Conservation (phyloP, 1,140 invertebrate genomes). For the Portunus trituberculatus region DNA sequence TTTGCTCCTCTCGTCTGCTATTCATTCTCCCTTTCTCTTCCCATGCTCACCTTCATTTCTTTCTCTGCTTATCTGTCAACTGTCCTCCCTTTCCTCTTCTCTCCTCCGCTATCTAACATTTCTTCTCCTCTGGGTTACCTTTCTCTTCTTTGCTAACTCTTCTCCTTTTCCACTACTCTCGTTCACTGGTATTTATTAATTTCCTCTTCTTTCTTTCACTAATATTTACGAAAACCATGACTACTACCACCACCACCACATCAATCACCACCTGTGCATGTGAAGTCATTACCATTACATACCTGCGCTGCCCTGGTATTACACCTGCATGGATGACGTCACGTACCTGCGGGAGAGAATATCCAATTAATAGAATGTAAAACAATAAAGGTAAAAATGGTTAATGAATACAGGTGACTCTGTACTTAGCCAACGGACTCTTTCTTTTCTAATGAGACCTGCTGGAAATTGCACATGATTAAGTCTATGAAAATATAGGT, state of each 20-base stretch:
- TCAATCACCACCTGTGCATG: background rate
- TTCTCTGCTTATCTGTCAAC: background rate
- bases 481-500: background rate
- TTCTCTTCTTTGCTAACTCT: background rate
- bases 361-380: background rate
- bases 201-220: background rate
- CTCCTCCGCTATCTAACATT: background rate
- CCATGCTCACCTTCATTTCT: background rate
- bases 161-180: background rate
- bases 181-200: background rate
- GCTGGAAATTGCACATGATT: background rate
- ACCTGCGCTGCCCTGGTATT: background rate
- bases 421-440: background rate
- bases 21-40: background rate
- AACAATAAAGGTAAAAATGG: background rate
- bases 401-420: background rate
- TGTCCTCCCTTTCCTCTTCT: background rate
- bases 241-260: background rate
- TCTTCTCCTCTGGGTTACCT: no score
- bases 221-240: background rate
- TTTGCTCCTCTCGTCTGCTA: background rate
- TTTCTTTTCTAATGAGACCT: background rate
- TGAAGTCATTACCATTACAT: background rate
- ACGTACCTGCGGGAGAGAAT: conserved; percentile 49
- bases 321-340: background rate